Percentiles rank a stretch among this genome's conserved stretches.
Evolutionary conservation across 1,140 invertebrate species (phyloP).

Genomic region (Drosophila dunni): DNA sequence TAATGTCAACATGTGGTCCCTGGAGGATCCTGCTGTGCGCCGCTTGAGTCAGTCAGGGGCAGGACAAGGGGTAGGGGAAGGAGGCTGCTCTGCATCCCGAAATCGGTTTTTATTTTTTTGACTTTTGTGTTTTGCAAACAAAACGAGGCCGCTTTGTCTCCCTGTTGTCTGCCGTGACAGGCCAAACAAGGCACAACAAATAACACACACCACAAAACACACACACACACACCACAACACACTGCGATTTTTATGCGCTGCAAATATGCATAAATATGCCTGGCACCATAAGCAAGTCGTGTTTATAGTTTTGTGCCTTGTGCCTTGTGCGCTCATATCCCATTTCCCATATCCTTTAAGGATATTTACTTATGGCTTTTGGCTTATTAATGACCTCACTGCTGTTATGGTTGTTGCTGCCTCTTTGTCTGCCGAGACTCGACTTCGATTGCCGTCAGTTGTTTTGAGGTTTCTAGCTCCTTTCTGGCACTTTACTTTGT

Average conservation of each 20-base stretch:
- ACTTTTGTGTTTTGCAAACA: slow-evolving; percentile 64
- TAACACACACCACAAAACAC: slow-evolving; percentile 20
- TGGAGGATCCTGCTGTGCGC: slow-evolving; percentile 61
- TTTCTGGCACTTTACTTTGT: slow-evolving; percentile 55
- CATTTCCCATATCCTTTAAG: slow-evolving; percentile 67
- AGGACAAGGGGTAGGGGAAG: not conserved
- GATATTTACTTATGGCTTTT: slow-evolving; percentile 79
- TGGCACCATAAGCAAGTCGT: slow-evolving; percentile 59
- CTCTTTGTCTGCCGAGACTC: slow-evolving; percentile 60
- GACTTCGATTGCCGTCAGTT: slow-evolving; percentile 12
- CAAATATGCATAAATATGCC: slow-evolving; percentile 60
- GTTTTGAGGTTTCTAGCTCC: slow-evolving; percentile 26
- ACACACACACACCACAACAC: slow-evolving; percentile 33
- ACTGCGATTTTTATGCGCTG: slow-evolving; percentile 56
- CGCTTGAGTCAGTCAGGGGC: slow-evolving; percentile 32
- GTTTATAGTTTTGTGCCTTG: slow-evolving; percentile 51
- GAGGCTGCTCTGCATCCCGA: slow-evolving; percentile 24
- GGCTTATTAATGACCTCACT: slow-evolving; percentile 73
- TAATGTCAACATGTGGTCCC: slow-evolving; percentile 78
- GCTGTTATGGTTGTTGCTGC: slow-evolving; percentile 21
- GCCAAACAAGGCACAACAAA: slow-evolving; percentile 56
- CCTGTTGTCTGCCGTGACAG: slow-evolving; percentile 68
- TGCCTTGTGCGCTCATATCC: slow-evolving; percentile 36
- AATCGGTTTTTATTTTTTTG: slow-evolving; percentile 25
- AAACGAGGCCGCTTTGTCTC: slow-evolving; percentile 81